Base-by-base conservation (phyloP, 2,888 invertebrate species). In the Synergus gifuensis region DNA sequence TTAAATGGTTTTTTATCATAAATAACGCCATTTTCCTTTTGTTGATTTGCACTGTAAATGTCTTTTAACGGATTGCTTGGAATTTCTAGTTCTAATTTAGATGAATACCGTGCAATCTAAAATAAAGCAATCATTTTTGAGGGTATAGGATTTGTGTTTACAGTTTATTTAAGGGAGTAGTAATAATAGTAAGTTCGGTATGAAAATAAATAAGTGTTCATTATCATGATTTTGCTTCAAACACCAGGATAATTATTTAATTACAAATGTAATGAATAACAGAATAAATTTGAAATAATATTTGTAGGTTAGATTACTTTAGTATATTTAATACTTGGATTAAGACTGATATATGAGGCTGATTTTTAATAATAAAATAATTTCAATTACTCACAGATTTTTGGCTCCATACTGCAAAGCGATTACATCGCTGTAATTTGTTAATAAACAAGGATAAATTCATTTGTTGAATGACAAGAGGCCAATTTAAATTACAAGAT, bases 1-100 rank as follows among this genome's bases (percentile, higher is more conserved):
- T 96, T 97, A 86, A 98, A 98, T 0, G 99, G 98, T 90, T 97
- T 97, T 89, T 96, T 97, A 88, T 98, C 98, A 91, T 97, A 98
- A 62, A 98, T 94, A 58, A 93, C 92, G 11, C 98, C 98, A 92
- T 96, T 96, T 5, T 94, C 94, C 16, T 91, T 85, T 91, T 98
- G 97, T n/a, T 90, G 76, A 80, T 93, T 91, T 0, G 96, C 95
- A 0, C 95, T 94, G 89, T 95, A 95, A 36, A 94, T 88, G 12
- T 94, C 91, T 84, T 94, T 94, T 40, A 96, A 87, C 0, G 93
- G 87, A 92, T 97, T 97, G 88, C 93, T 94, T 0, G 97, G 97
- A 78, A 97, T 94, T 82, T 94, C 94, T 11, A 93, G 93, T 63
- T 93, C 67, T 7, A 40, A 7, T 73, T 73, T n/a, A 73, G 36